A percentile compares a stretch with the other conserved stretches of the same genome.
Conservation (phyloP, 1,140 invertebrate species). For the Solenopsis fugax region DNA sequence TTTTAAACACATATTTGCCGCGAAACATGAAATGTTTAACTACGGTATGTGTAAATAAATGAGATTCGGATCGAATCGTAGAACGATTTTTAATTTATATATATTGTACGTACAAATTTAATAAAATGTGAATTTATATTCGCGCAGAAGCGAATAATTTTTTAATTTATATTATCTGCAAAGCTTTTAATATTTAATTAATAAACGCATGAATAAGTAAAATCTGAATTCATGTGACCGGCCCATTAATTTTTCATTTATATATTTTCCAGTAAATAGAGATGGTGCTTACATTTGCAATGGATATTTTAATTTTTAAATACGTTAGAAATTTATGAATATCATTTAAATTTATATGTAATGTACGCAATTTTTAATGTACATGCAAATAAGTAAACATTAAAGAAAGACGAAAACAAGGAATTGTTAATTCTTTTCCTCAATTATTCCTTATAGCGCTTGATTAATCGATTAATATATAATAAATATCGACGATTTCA, state of each 20-base stretch:
- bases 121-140: slow-evolving; percentile 64
- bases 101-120: slow-evolving; percentile 41
- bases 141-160: slow-evolving; percentile 55
- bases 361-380: slow-evolving; percentile 43
- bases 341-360: slow-evolving; percentile 50
- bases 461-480: background rate
- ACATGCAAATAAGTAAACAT: slow-evolving; percentile 16
- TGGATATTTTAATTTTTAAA: slow-evolving; percentile 64
- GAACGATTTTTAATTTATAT: slow-evolving; percentile 56
- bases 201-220: slow-evolving; percentile 54
- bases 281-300: slow-evolving; percentile 57
- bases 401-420: background rate
- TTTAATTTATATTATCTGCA: slow-evolving; percentile 63
- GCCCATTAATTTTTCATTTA: slow-evolving; percentile 62
- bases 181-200: slow-evolving; percentile 64
- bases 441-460: background rate
- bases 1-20: slow-evolving; percentile 58
- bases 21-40: slow-evolving; percentile 48
- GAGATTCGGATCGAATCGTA: slow-evolving; percentile 43
- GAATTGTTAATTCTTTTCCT: background rate
- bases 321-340: slow-evolving; percentile 54
- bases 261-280: slow-evolving; percentile 59
- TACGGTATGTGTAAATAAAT: slow-evolving; percentile 40
- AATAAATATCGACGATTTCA: background rate
- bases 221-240: slow-evolving; percentile 54